Evolutionary conservation across 1,140 invertebrate genomes (phyloP), one percentile per base, ranked within the genome.

Genomic region (Achatina immaculata): DNA sequence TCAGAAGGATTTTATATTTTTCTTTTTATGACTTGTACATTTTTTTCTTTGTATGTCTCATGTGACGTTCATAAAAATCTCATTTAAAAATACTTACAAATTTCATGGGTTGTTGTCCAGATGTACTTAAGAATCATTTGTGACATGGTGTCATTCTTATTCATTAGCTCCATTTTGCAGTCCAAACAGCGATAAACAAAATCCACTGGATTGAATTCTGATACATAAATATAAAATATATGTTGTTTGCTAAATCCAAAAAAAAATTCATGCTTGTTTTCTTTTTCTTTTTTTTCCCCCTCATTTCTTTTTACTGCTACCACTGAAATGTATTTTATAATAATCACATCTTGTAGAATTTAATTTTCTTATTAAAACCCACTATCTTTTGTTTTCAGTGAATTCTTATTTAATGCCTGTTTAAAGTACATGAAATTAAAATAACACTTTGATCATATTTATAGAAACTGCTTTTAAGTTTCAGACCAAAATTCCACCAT

Each of bases 91-190:
- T 14, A 51, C 11, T 51, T 51, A 51, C 11, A 51, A 66, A 28
- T 66, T n/a, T 31, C 62, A n/a, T 19, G 11, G 31, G 88, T 81
- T 73, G 83, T 91, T 40, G 88, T 88, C 51, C 90, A 84, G 58
- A 92, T 90, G 75, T 92, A 92, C 62, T 91, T 89, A 19, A 92
- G 85, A 78, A 93, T 92, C 75, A 91, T 87, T 82, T 92, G 90
- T 34, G 89, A 80, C 80, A 92, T 91, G 9, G 81, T 58, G n/a
- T 86, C 85, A 42, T 87, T 83, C 69, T 87, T 73, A 24, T 86
- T 82, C 73, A 93, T 71, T n/a, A 88, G 66, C 48, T 89, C 62
- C 40, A 92, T 81, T 69, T 88, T 85, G 81, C 90, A 90, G 16
- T 86, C 86, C 40, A 92, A 69, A 36, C 86, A 86, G 40, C 85